Evolutionary conservation across 2,113 vertebrate genomes (phyloP).

Genomic region (Martes martes): DNA sequence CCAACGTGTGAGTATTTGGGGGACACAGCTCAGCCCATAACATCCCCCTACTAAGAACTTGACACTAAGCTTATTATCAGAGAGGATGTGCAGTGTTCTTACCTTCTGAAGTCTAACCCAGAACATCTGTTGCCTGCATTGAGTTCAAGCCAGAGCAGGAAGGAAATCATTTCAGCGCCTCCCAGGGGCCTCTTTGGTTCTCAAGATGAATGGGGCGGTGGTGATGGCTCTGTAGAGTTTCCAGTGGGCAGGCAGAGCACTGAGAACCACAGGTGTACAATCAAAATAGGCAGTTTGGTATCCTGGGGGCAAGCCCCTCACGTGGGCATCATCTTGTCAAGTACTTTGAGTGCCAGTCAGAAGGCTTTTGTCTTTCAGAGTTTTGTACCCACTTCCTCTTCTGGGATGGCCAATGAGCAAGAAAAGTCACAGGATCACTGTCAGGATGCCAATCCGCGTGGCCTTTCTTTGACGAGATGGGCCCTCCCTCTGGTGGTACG

Average conservation of each 20-base stretch:
- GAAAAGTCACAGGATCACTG: conserved; percentile 86
- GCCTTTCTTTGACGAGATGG: conserved; percentile 81
- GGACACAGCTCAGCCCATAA: not conserved
- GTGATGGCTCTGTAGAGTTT: conserved; percentile 83
- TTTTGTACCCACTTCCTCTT: conserved; percentile 89
- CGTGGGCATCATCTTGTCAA: conserved; percentile 49
- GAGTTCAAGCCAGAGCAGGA: not conserved
- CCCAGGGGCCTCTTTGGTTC: not conserved
- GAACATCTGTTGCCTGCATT: not conserved
- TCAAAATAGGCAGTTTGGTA: conserved; percentile 84
- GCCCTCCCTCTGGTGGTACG: not conserved
- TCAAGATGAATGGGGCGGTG: conserved; percentile 90
- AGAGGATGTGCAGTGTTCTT: not conserved
- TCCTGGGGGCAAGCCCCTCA: conserved; percentile 78
- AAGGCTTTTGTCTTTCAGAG: conserved; percentile 79
- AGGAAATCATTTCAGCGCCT: not conserved
- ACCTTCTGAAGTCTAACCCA: conserved; percentile 14
- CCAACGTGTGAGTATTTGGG: not conserved
- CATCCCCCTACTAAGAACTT: not conserved
- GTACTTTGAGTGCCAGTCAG: conserved; percentile 7
- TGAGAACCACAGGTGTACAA: conserved; percentile 77
- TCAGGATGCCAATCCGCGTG: conserved; percentile 87
- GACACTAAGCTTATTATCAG: not conserved
- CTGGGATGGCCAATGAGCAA: conserved; percentile 90
- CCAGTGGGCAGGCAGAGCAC: conserved; percentile 90